A percentile compares a stretch with the other conserved stretches of the same genome.
These are phyloP conservation scores for Erebia palarica DNA, from an alignment of 2,888 invertebrate genomes.

Conservation along the genomic window DNA sequence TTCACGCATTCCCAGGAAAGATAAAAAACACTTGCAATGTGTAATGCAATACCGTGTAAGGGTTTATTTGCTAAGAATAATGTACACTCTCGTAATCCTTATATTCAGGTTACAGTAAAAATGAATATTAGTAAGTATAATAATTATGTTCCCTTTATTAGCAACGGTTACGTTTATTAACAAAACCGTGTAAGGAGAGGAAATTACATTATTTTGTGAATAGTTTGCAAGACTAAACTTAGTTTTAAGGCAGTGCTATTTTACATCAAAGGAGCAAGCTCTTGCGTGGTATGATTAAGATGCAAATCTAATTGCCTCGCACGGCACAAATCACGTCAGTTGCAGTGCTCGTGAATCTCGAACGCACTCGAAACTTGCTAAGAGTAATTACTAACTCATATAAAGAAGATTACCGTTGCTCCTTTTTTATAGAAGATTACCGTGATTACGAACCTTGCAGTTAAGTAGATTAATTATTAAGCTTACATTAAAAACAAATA, in stretches of 20 bases:
- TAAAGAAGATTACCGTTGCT: too few species aligned
- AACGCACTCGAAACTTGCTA: neutral
- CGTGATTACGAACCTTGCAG: neutral
- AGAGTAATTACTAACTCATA: neutral
- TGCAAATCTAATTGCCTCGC: constrained; percentile 17
- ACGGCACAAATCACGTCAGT: constrained; percentile 8
- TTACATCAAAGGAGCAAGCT: constrained; percentile 7
- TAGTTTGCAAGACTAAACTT: neutral
- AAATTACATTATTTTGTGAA: neutral
- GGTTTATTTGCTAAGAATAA: too few species aligned
- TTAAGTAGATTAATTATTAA: neutral
- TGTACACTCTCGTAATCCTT: too few species aligned
- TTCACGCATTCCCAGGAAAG: too few species aligned
- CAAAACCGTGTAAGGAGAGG: neutral
- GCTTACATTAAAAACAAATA: neutral
- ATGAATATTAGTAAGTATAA: too few species aligned
- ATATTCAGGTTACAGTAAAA: too few species aligned
- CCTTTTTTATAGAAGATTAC: neutral
- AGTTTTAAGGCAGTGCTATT: neutral
- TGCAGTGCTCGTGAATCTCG: neutral
- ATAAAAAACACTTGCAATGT: too few species aligned
- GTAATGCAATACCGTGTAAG: too few species aligned
- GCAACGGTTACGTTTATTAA: neutral
- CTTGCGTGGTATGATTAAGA: constrained; percentile 11
- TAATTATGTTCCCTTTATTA: too few species aligned